These are phyloP conservation scores for Andricus grossulariae DNA, from an alignment of 1,140 invertebrate species.

Conservation along the genomic window DNA sequence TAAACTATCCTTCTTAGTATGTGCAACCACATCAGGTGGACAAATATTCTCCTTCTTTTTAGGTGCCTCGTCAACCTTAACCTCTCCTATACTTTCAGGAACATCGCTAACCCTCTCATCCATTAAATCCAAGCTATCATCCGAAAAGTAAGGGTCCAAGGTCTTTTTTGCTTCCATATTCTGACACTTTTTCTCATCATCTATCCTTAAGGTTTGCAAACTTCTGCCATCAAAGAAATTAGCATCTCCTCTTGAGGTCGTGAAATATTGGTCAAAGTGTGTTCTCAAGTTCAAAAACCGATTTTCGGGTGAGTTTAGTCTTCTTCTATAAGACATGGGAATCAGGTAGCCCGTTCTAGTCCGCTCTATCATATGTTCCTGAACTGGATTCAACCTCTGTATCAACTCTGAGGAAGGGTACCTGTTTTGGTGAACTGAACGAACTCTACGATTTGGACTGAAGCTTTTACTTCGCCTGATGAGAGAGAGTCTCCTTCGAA, in stretches of 20 bases:
- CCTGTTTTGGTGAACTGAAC: background rate
- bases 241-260: background rate
- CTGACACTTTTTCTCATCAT: background rate
- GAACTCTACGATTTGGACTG: background rate
- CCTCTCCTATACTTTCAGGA: background rate
- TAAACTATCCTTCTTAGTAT: constrained; percentile 55
- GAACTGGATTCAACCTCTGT: background rate
- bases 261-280: background rate
- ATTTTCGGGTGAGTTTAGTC: background rate
- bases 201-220: background rate
- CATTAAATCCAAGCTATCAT: constrained; percentile 61
- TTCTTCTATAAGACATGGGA: background rate
- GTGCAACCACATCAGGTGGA: constrained; percentile 63
- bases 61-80: background rate
- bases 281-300: background rate
- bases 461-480: constrained; percentile 11
- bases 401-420: background rate
- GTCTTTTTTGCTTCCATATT: background rate
- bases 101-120: constrained; percentile 35
- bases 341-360: background rate
- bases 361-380: background rate
- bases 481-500: background rate
- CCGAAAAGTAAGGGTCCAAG: constrained; percentile 54
- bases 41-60: constrained; percentile 47
- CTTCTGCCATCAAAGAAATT: background rate